Conservation (phyloP, 1,140 invertebrate genomes). For the Cotesia chilonis region DNA sequence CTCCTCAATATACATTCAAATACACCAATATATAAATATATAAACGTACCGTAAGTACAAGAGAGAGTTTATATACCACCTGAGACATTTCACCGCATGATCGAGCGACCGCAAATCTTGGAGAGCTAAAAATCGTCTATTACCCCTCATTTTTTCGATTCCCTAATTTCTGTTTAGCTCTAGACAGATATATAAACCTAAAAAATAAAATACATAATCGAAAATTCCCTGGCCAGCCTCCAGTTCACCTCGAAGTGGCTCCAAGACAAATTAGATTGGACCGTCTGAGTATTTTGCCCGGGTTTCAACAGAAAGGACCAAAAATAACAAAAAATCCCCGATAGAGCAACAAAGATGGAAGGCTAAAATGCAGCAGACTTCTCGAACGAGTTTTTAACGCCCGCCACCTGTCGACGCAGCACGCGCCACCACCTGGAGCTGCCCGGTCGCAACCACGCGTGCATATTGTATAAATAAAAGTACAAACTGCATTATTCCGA, state of each 20-base stretch:
- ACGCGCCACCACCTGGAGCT: conserved; percentile 40
- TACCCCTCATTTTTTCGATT: not conserved
- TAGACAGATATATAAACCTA: not conserved
- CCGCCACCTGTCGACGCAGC: conserved; percentile 41
- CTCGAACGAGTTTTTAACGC: conserved; percentile 29
- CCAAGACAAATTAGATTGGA: conserved; percentile 31
- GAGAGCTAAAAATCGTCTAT: too few species aligned
- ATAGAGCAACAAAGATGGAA: conserved; percentile 9
- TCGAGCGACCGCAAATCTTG: too few species aligned
- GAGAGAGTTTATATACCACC: too few species aligned
- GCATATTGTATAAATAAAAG: not conserved
- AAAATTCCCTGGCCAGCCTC: conserved; percentile 3
- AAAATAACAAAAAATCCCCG: not conserved
- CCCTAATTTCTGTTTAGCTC: not conserved
- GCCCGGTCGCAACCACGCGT: conserved; percentile 22
- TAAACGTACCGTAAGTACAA: too few species aligned
- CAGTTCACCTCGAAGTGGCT: conserved; percentile 29
- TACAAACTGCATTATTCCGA: conserved; percentile 23
- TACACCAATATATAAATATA: not conserved
- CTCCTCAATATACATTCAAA: conserved; percentile 2
- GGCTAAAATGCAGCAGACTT: conserved; percentile 23
- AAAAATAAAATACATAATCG: not conserved
- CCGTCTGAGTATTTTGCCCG: conserved; percentile 9
- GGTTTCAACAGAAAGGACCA: not conserved
- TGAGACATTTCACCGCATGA: too few species aligned